Conservation (phyloP, 2,113 vertebrate species). For the Cebus imitator region DNA sequence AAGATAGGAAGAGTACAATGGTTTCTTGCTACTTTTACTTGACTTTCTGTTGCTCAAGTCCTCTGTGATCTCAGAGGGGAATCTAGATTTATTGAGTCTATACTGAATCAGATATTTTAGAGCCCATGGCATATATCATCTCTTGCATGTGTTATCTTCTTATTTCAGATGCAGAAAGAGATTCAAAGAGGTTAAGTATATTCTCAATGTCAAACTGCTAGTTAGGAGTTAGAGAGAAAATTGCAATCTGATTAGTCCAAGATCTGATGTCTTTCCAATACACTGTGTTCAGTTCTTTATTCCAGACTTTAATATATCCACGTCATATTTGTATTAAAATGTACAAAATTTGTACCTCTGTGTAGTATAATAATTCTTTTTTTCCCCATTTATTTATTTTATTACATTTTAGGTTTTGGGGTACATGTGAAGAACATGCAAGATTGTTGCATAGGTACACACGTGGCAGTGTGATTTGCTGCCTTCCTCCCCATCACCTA, state of each 20-base stretch:
- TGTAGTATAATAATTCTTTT: background rate
- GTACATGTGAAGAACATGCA: no score
- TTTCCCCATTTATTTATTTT: no score
- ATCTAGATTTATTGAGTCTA: background rate
- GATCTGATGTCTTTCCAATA: background rate
- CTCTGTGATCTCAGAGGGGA: background rate
- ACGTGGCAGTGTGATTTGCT: no score
- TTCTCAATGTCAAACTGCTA: background rate
- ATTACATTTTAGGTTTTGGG: no score
- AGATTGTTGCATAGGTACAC: no score
- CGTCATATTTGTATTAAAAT: background rate
- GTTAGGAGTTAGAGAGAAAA: background rate
- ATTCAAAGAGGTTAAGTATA: background rate
- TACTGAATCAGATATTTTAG: background rate
- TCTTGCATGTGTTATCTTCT: background rate
- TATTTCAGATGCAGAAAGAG: constrained; percentile 7
- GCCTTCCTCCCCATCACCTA: no score
- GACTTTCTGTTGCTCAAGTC: background rate
- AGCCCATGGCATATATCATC: background rate
- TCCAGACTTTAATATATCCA: background rate
- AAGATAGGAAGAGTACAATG: background rate
- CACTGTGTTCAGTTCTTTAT: background rate
- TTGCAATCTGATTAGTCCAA: background rate
- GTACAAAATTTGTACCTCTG: background rate
- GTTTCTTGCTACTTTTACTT: background rate